Percentiles rank a stretch among this genome's conserved stretches.
These are phyloP conservation scores for Actinia equina DNA, from an alignment of 64 coral and sea anemone species.

Conservation along the genomic window DNA sequence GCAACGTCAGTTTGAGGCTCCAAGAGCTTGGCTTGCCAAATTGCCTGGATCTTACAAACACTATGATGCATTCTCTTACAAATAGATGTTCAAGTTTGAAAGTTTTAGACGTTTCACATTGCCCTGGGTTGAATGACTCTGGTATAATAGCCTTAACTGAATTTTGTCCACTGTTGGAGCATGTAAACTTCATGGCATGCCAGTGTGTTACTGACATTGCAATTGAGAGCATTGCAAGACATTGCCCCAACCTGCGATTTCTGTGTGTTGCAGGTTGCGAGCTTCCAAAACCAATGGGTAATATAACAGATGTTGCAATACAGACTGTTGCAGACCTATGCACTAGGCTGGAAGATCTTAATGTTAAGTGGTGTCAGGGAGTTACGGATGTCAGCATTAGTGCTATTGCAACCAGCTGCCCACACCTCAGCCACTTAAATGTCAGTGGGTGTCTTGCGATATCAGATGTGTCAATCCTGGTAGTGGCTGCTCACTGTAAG, in stretches of 20 bases:
- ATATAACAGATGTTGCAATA: conserved; percentile 86
- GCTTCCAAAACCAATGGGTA: conserved; percentile 68
- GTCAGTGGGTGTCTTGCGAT: conserved; percentile 75
- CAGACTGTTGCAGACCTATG: conserved; percentile 68
- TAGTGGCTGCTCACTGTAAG: conserved; percentile 58
- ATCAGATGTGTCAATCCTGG: conserved; percentile 70
- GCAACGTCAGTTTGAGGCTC: conserved; percentile 8
- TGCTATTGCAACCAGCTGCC: conserved; percentile 68
- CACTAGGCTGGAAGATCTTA: conserved; percentile 26
- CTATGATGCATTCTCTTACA: conserved; percentile 15
- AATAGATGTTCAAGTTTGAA: conserved; percentile 35
- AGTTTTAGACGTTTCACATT: conserved; percentile 63
- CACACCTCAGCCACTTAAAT: conserved; percentile 47
- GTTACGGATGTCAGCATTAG: conserved; percentile 71
- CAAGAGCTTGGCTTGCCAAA: conserved; percentile 39
- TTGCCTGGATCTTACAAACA: conserved; percentile 57
- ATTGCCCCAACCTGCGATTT: conserved; percentile 57
- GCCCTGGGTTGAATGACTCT: conserved; percentile 75
- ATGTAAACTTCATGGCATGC: conserved; percentile 63
- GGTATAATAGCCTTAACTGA: conserved; percentile 46
- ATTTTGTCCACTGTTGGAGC: conserved; percentile 53
- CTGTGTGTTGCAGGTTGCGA: conserved; percentile 80
- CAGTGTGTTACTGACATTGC: conserved; percentile 76
- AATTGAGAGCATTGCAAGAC: conserved; percentile 68
- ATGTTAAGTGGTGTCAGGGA: conserved; percentile 85